Percentiles rank a stretch among this genome's conserved stretches.
phyloP scores from a whole-genome alignment of 2,797 vertebrate genomes.

The Lophotriccus pileatus region DNA sequence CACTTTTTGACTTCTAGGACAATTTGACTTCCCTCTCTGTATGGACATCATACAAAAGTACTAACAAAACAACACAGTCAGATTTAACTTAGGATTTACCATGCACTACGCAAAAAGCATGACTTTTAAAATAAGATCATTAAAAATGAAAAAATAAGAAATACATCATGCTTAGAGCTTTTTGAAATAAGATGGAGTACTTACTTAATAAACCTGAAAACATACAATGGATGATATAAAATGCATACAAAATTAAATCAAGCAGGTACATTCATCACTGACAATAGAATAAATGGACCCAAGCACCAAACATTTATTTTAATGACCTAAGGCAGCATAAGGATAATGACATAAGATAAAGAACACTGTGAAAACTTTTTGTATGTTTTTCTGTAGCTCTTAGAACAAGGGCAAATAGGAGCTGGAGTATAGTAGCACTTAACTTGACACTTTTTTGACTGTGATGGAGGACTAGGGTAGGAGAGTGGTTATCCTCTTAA shows the following conservation, averaged over 20 bases:
- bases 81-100: background rate
- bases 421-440: background rate
- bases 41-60: background rate
- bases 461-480: conserved; percentile 53
- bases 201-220: conserved; percentile 71
- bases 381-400: background rate
- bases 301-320: conserved; percentile 73
- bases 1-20: background rate
- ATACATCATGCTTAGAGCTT: conserved; percentile 5
- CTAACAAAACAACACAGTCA: background rate
- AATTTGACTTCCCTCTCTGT: background rate
- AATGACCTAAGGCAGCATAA: conserved; percentile 63
- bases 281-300: conserved; percentile 73
- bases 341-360: conserved; percentile 69
- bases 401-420: conserved; percentile 16
- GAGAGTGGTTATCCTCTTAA: conserved; percentile 38
- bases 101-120: background rate
- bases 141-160: background rate
- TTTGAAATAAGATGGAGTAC: conserved; percentile 44
- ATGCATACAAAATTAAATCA: conserved; percentile 71
- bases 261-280: conserved; percentile 75
- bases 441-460: conserved; percentile 50
- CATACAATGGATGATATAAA: conserved; percentile 63
- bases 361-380: conserved; percentile 20
- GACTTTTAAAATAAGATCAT: conserved; percentile 12